Evolutionary conservation across 2,113 vertebrate genomes (phyloP), one percentile per base, ranked within the genome.

Genomic region (Podocnemis expansa): DNA sequence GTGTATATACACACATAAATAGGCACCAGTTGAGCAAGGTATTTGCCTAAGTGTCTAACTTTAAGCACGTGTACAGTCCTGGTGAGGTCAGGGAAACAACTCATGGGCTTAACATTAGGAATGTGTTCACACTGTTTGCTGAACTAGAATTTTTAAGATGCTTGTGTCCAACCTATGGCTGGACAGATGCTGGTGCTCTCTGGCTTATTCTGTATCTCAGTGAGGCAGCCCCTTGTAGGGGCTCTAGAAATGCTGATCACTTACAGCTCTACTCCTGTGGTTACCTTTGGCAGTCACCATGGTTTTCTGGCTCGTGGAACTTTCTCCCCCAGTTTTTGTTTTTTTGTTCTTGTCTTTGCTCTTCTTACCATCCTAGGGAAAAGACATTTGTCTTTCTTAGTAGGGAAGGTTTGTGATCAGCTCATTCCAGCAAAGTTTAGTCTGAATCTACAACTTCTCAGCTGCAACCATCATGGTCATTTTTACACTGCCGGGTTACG

Each of bases 291-390:
- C 78, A 80, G 89, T 25, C 0, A 54, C 19, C 2, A 73, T 1
- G 4, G 58, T 94, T 88, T 97, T 98, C 78, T 4, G 22, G 54
- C 5, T 58, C 21, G 76, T 10, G 25, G 29, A 17, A 4, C 47
- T 92, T 67, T 91, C 90, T 87, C 78, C 80, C 75, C 80, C 94
- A 45, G 34, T 41, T 94, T 98, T 98, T 2, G 96, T 2, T 19
- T 97, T 98, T 78, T 96, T 97, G n/a, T 87, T 96, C 90, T 93
- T 98, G 14, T 17, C 95, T 95, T 98, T 98, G 10, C 49, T 89
- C 93, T 97, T 99, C 75, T 96, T 98, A 58, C 27, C 31, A 10
- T 96, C 97, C 98, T 98, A 95, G 3, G 4, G 89, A 91, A 76
- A 84, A 89, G 67, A 93, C 54, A 14, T 3, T 24, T 94, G 96